Base-by-base conservation (phyloP, 1,140 invertebrate species). In the Argopecten irradians region DNA sequence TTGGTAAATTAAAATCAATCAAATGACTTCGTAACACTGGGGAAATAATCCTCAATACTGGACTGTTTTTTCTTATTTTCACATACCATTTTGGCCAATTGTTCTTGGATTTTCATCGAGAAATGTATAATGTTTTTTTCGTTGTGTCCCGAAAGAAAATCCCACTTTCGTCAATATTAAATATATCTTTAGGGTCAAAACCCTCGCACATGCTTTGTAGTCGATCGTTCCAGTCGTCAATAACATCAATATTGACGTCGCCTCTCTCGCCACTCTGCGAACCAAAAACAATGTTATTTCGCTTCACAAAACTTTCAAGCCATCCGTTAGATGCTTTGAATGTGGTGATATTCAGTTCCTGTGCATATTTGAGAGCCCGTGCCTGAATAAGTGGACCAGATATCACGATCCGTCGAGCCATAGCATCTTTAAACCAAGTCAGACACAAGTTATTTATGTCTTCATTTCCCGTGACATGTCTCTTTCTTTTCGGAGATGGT, bases 301-400 rank as follows among this genome's bases (percentile, higher is more conserved):
- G 43, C 32, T 87, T 90, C 0, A 87, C 1, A 87, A 92, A 92
- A 1, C 34, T 36, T 3, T 89, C 87, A 14, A 90, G 35, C 89
- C 90, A 91, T 0, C 92, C 91, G 46, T 92, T 90, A 19, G 93
- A 93, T 35, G 89, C 92, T 22, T 93, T 92, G 85, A 93, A 92
- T 16, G 85, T 32, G 92, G 43, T 71, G 7, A 84, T 36, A 14
- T 86, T 86, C 0, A 92, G 34, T 7, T 91, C 89, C 16, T 16
- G 2, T 14, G 91, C 89, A 88, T 89, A 89, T 36, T 86, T 43
- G 3, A 84, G 16, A 5, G 91, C 91, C 82, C 89, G 86, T 82
- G 86, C 82, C 34, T 90, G 39, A 19, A 91, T 0, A 2, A 90
- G 39, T 5, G 89, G 89, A 34, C 91, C 88, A 28, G 41, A 82